Base-by-base conservation (phyloP, 2,113 vertebrate species). In the Salvator merianae region DNA sequence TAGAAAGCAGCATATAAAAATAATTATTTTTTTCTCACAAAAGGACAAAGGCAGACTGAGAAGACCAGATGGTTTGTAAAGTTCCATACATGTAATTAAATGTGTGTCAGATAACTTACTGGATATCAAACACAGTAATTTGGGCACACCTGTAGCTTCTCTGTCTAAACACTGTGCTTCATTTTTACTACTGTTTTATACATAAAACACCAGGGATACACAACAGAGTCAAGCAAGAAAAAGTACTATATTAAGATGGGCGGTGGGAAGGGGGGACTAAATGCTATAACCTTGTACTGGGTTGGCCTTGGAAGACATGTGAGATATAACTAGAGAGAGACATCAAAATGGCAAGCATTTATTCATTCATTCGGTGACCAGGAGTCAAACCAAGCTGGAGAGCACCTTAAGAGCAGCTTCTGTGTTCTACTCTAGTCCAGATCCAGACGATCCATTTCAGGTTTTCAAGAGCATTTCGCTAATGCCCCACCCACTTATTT, bases 401-500 rank as follows among this genome's bases (percentile, higher is more conserved):
- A 59, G 18, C 55, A 16, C 4, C 18, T 59, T n/a, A n/a, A n/a
- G n/a, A n/a, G n/a, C n/a, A n/a, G n/a, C n/a, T 34, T 36, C 26
- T 34, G 7, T 68, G 0, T 18, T 53, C 47, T 50, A 38, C 22
- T 38, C 1, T 59, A 34, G 32, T 38, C 73, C 74, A 36, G 32
- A 77, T n/a, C 82, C 34, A 28, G 7, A 68, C 7, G 3, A n/a
- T 68, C 81, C 73, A 68, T 43, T 53, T 84, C 73, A n/a, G 14
- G 38, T 77, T 77, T 84, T 77, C 26, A 30, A 28, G n/a, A 36
- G 20, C 14, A 34, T 38, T 34, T 74, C 18, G 30, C 20, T 63
- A 63, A 74, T 34, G 62, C n/a, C 43, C 82, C 43, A 77, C 82
- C 82, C 63, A 77, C 47, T 83, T 66, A 65, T 83, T 74, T 83